A percentile compares a stretch with the other conserved stretches of the same genome.
phyloP scores from a whole-genome alignment of 2,113 vertebrate species.

The Siniperca knerii region DNA sequence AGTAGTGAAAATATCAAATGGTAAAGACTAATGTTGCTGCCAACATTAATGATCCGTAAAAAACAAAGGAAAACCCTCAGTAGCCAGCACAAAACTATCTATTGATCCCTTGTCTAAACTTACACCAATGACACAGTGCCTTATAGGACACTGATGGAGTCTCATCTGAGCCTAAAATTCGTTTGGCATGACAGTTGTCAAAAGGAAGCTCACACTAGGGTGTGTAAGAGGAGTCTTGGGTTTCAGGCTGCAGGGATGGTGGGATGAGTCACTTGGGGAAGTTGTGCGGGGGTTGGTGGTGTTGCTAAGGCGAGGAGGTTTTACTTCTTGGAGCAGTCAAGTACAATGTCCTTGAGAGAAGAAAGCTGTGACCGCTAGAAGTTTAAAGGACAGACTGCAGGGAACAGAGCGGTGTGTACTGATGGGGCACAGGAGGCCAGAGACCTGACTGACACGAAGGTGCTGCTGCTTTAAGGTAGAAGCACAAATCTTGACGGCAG shows the following conservation, averaged over 20 bases:
- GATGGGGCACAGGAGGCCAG: conserved; percentile 22
- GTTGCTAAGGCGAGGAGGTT: conserved; percentile 30
- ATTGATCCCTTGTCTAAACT: neutral
- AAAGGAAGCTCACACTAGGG: conserved; percentile 4
- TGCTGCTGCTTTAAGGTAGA: conserved; percentile 26
- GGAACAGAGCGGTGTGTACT: neutral
- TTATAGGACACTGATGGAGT: conserved; percentile 10
- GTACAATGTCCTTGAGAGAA: conserved; percentile 7
- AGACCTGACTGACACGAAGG: conserved; percentile 30
- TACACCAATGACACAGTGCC: neutral
- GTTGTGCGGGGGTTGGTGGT: neutral
- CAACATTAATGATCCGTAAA: neutral
- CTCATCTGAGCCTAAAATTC: conserved; percentile 26
- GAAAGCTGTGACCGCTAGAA: conserved; percentile 12
- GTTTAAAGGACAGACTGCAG: conserved; percentile 18
- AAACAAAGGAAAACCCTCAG: neutral
- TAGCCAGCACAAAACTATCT: no score
- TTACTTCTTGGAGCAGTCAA: conserved; percentile 2
- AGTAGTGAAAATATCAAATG: conserved; percentile 6
- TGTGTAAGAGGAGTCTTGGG: conserved; percentile 47
- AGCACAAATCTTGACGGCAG: conserved; percentile 7
- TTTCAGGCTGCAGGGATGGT: conserved; percentile 56
- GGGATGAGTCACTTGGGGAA: conserved; percentile 46
- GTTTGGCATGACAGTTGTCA: conserved; percentile 41
- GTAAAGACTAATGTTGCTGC: neutral